Evolutionary conservation across 2,113 vertebrate species (phyloP).

Genomic region (Peromyscus californicus): DNA sequence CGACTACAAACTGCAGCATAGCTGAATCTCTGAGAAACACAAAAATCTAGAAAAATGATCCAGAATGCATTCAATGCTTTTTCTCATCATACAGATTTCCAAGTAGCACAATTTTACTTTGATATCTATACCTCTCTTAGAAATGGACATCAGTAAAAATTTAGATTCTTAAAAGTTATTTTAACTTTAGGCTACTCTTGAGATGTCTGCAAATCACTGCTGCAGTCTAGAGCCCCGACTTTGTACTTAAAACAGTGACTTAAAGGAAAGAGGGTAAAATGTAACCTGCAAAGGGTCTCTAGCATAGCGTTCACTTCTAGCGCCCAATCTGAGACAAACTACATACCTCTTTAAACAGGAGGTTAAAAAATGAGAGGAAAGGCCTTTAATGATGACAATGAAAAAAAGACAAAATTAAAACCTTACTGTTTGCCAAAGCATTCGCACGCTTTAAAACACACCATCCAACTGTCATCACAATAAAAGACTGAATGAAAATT

Average conservation of each 20-base stretch:
- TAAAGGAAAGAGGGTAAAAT: conserved; percentile 26
- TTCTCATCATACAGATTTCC: conserved; percentile 35
- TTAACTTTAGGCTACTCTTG: conserved; percentile 48
- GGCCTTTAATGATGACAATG: background rate
- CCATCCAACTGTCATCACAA: conserved; percentile 36
- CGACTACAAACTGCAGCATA: conserved; percentile 4
- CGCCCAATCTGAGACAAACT: conserved; percentile 29
- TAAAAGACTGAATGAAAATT: conserved; percentile 60
- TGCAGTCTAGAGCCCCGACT: conserved; percentile 18
- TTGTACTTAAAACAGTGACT: conserved; percentile 22
- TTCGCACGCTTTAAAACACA: conserved; percentile 30
- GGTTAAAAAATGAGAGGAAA: conserved; percentile 13
- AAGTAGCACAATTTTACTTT: conserved; percentile 39
- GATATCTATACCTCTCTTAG: background rate
- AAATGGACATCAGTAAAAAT: conserved; percentile 50
- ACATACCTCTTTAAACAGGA: background rate
- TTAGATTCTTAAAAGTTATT: background rate
- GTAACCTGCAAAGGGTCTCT: background rate
- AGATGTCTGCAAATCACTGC: conserved; percentile 46
- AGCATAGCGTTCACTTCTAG: conserved; percentile 16
- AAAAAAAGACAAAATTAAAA: conserved; percentile 22
- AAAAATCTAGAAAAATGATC: conserved; percentile 33
- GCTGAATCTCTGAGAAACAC: conserved; percentile 52
- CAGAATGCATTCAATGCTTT: conserved; percentile 22
- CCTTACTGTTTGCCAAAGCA: conserved; percentile 50